A percentile compares a stretch with the other conserved stretches of the same genome.
Conservation (phyloP, 2,113 vertebrate species). For the Pantherophis guttatus region DNA sequence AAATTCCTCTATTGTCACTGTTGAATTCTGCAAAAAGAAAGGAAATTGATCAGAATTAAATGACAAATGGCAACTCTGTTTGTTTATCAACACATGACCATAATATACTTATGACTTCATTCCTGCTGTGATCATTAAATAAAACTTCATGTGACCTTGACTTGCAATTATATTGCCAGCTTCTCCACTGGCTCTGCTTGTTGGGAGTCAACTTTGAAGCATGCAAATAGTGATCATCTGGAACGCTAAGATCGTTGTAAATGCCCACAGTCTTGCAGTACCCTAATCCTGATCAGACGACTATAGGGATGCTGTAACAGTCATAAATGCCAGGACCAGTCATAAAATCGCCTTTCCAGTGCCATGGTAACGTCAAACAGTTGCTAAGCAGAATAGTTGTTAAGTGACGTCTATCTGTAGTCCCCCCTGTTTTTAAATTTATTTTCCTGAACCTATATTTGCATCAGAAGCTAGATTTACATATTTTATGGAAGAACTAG, state of each 20-base stretch:
- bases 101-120: background rate
- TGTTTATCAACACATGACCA: background rate
- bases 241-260: background rate
- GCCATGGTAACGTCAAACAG: background rate
- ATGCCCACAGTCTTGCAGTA: background rate
- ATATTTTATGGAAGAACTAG: constrained; percentile 33
- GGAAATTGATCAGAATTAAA: constrained; percentile 36
- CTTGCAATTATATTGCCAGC: background rate
- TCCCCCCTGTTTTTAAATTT: background rate
- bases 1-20: constrained; percentile 97
- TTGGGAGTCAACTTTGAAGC: background rate
- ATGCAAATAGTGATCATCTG: background rate
- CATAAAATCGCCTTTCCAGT: background rate
- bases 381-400: background rate
- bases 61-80: background rate
- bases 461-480: constrained; percentile 29
- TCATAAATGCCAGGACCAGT: background rate
- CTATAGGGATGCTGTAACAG: background rate
- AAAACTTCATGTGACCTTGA: background rate
- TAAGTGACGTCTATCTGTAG: background rate
- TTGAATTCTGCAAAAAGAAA: constrained; percentile 86
- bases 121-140: background rate
- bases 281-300: background rate
- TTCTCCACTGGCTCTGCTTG: background rate
- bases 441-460: background rate